phyloP scores from a whole-genome alignment of 2,113 vertebrate species.

The Pholis gunnellus region DNA sequence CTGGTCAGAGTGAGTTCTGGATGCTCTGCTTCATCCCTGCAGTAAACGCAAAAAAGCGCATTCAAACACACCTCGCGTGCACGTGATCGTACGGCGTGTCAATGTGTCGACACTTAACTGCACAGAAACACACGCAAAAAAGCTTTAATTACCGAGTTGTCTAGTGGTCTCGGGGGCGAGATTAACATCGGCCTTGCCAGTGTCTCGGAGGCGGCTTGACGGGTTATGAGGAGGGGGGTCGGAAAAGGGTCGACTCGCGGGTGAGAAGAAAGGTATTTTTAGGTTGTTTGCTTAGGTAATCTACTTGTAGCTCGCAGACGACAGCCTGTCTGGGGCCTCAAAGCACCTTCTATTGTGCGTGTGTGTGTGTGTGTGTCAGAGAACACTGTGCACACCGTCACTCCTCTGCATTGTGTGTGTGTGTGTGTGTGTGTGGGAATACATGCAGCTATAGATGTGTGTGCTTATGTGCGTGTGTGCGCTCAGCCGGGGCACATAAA shows the following conservation, averaged over 20 bases:
- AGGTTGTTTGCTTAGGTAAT: conserved; percentile 83
- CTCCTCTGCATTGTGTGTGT: neutral
- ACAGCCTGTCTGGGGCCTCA: conserved; percentile 82
- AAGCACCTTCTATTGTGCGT: conserved; percentile 82
- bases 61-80: neutral
- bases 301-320: conserved; percentile 72
- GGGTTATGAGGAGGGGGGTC: conserved; percentile 10
- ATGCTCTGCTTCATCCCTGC: neutral
- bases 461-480: conserved; percentile 11
- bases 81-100: neutral
- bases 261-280: conserved; percentile 79
- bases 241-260: conserved; percentile 28
- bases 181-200: conserved; percentile 47
- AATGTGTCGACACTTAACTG: conserved; percentile 43
- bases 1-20: neutral
- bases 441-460: conserved; percentile 7
- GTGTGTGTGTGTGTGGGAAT: conserved; percentile 3
- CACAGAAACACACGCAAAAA: conserved; percentile 42
- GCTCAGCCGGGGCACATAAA: conserved; percentile 48
- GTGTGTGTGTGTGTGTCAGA: conserved; percentile 56
- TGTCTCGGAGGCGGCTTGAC: conserved; percentile 37
- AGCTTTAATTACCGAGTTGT: conserved; percentile 41
- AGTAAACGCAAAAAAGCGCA: neutral
- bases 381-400: conserved; percentile 22
- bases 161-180: conserved; percentile 41